Base-by-base conservation (phyloP, 2,888 invertebrate species). In the Melieria picta region DNA sequence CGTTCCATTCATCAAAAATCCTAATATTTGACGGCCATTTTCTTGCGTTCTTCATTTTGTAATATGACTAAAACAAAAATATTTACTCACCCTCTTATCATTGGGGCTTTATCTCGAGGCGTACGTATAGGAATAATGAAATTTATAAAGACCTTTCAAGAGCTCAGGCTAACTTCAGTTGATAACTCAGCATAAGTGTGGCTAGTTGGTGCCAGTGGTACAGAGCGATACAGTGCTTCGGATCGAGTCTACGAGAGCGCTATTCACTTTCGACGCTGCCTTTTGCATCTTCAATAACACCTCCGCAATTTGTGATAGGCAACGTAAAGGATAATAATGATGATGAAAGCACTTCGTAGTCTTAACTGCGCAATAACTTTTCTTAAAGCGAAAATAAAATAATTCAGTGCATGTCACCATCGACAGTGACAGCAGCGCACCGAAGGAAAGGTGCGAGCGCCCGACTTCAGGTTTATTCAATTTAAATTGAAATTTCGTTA, bases 71-170 rank as follows among this genome's bases (percentile, higher is more conserved):
- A 58, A 58, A 42, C n/a, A 13, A 57, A n/a, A n/a, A 58, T 58
- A 58, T 46, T 47, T 47, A 63, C 48, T 13, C 63, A 47, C 63
- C 30, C 43, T 62, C 69, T 69, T 69, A 69, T 69, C 69, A 63
- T 57, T 68, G n/a, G 56, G 50, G n/a, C 56, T 69, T 63, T 69
- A 69, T 63, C 68, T 68, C n/a, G 55, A 61, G 46, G 47, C 62
- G 55, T 62, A 42, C 43, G 55, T n/a, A 48, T 48, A 10, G 50
- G 30, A 46, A 5, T 56, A 60, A 48, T 60, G 43, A 69, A 62
- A 48, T 76, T 78, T 76, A 76, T 75, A 77, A 78, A 77, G 75
- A 48, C 62, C 58, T 56, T 42, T 46, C 42, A 63, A 66, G 63
- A 58, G 58, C 65, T 58, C 65, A 72, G 71, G 72, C 62, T 66